A percentile compares a stretch with the other conserved stretches of the same genome.
Evolutionary conservation across 2,888 invertebrate genomes (phyloP).

Genomic region (Orthonevra nobilis): DNA sequence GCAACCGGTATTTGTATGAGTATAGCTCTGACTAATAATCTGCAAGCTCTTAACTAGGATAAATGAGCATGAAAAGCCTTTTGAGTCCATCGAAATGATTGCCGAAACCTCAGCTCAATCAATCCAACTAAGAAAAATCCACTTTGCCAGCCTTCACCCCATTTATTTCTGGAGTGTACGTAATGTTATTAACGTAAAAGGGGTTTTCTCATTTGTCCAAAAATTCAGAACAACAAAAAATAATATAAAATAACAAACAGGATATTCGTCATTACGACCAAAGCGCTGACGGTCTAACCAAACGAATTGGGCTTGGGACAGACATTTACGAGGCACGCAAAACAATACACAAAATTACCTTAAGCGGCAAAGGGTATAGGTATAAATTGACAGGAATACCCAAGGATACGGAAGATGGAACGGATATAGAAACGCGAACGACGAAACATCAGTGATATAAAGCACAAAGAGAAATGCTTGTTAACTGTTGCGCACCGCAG

Average conservation of each 20-base stretch:
- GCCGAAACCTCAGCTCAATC: constrained; percentile 43
- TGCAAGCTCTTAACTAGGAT: constrained; percentile 28
- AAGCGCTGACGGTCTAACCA: no score
- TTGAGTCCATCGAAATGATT: constrained; percentile 41
- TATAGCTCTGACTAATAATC: no score
- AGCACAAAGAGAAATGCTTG: constrained; percentile 54
- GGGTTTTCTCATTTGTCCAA: no score
- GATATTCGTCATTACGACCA: no score
- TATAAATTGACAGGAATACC: constrained; percentile 58
- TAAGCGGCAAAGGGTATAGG: constrained; percentile 52
- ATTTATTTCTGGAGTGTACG: neutral
- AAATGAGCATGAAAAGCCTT: constrained; percentile 43
- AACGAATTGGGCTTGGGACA: no score
- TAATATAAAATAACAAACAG: no score
- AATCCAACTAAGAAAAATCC: constrained; percentile 47
- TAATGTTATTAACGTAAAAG: constrained; percentile 19
- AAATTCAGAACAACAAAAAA: constrained; percentile 3
- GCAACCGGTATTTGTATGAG: no score
- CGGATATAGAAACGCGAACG: constrained; percentile 33
- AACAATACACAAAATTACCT: constrained; percentile 44
- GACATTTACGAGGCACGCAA: constrained; percentile 21
- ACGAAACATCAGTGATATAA: constrained; percentile 8
- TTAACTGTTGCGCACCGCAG: constrained; percentile 65
- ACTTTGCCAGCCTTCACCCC: constrained; percentile 8
- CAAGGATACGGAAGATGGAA: constrained; percentile 52